Evolutionary conservation across 2,113 vertebrate species (phyloP), one percentile per base, ranked within the genome.

Genomic region (Willisornis vidua): DNA sequence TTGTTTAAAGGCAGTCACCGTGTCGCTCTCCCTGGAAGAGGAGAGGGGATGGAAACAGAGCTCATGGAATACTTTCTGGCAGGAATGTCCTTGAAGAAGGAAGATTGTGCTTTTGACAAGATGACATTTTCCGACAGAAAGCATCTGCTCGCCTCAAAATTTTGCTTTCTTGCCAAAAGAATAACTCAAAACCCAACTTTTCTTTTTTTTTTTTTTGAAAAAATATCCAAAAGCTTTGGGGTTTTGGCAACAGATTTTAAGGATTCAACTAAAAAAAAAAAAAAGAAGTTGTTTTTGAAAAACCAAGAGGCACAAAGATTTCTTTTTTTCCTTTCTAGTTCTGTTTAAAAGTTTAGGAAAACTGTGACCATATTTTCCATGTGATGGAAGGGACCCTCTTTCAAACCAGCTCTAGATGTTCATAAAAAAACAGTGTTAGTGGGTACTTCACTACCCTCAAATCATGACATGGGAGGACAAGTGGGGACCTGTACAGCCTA

Each of bases 161-260:
- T 16, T 35, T 87, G 41, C 5, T 79, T 87, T 85, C 11, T 11
- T 87, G 91, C 77, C 77, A 89, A n/a, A 85, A 73, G 49, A 54
- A 73, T 66, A 93, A 85, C 87, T 95, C 93, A 91, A 93, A 93
- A 73, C 31, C 52, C 73, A 91, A 75, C 75, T 90, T 89, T 90
- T 93, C 72, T 55, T 18, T 31, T 31, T 12, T 43, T 63, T 94
- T 74, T 12, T 81, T 93, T 92, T 91, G 78, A 90, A 23, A 95
- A 92, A 93, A 31, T 92, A 81, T 72, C 22, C 65, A 78, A 75
- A 86, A 81, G 63, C 52, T 87, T 82, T 49, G 41, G 54, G 66
- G 74, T 18, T 91, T 95, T 95, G 89, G 91, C 73, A 94, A 57
- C 15, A 65, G 39, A 89, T 73, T 95, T 65, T 83, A 84, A 91